Evolutionary conservation across 2,888 invertebrate genomes (phyloP), one percentile per base, ranked within the genome.

Genomic region (Nymphalis c-album): DNA sequence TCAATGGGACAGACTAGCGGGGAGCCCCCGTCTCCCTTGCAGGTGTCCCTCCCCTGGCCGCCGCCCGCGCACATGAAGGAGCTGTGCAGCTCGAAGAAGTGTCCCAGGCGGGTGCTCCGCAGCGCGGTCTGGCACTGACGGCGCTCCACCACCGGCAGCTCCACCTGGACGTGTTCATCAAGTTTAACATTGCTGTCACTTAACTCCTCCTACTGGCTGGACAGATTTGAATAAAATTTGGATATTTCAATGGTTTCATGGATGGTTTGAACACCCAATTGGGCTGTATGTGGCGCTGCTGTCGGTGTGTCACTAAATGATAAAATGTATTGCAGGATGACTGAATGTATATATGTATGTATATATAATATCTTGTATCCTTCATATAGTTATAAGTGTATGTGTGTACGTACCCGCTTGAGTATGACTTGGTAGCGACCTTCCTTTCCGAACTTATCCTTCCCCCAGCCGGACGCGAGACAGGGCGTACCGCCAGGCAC

Each of bases 61-160:
- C 96, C 96, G 0, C 96, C 96, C 0, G 97, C 97, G 78, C 97
- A 97, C 74, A 96, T 94, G 83, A 97, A 96, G 7, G 95, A 94
- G 0, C 91, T 80, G 77, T 96, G 94, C 17, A 97, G 90, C 62
- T 90, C 79, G 81, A 96, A 97, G 82, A 93, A 90, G 1, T 88
- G 87, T 0, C 96, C 96, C 2, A 97, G 90, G 0, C 96, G 93
- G 0, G 97, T 97, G 48, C 86, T 88, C 0, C 95, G 93, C 2
- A 97, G 87, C 3, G 83, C 77, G 0, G 69, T 18, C 71, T 93
- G 88, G 68, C 94, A 94, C 0, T 71, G 73, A 7, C 73, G 68
- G 7, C 86, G 90, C 0, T 93, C 92, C 0, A 97, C 95, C 0
- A 96, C 90, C 0, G 96, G 96, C 4, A 97, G 76, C 20, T 96